These are phyloP conservation scores for Cyaniris semiargus DNA, from an alignment of 2,888 invertebrate species.

Conservation along the genomic window DNA sequence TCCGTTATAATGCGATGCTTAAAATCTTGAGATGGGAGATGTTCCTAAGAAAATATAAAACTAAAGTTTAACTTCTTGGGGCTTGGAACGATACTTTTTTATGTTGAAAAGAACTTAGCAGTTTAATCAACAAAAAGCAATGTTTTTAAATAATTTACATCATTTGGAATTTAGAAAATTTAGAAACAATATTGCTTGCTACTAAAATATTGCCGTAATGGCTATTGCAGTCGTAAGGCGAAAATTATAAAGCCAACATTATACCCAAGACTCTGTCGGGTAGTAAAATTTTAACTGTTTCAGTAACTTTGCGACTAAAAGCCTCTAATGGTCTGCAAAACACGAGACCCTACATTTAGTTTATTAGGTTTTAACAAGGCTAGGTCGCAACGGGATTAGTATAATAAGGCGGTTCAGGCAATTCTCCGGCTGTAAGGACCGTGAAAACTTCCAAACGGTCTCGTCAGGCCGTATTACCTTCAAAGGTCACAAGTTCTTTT, in stretches of 20 bases:
- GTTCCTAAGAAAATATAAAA: background rate
- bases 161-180: background rate
- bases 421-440: background rate
- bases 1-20: background rate
- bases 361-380: slow-evolving; percentile 7
- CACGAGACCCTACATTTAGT: background rate
- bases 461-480: slow-evolving; percentile 1
- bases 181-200: background rate
- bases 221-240: background rate
- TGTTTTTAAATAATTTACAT: too few species aligned
- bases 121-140: background rate
- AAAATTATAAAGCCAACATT: background rate
- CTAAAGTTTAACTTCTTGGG: background rate
- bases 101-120: background rate
- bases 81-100: background rate
- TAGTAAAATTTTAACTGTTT: background rate
- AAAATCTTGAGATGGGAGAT: background rate
- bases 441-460: slow-evolving; percentile 20
- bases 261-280: background rate
- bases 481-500: slow-evolving; percentile 17
- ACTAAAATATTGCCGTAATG: background rate
- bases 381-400: background rate
- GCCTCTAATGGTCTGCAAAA: background rate
- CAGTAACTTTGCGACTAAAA: background rate
- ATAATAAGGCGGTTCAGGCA: slow-evolving; percentile 5